These are phyloP conservation scores for Gasterosteus nipponicus DNA, from an alignment of 2,113 vertebrate species.

Conservation along the genomic window DNA sequence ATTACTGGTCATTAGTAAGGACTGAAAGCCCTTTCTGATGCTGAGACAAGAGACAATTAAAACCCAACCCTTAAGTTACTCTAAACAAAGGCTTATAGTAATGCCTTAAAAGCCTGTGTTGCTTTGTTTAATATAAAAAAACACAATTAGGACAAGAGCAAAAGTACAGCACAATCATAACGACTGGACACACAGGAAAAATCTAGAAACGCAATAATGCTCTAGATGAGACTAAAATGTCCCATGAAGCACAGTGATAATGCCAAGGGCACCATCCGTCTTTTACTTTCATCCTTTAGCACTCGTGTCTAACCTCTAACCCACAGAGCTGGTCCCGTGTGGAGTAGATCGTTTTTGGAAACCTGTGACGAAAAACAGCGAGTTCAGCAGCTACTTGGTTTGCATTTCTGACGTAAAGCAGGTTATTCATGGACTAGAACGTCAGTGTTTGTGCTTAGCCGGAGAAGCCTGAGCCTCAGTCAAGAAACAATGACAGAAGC, in stretches of 20 bases:
- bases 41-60: conserved; percentile 49
- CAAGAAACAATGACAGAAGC: conserved; percentile 48
- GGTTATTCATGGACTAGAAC: conserved; percentile 37
- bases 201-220: conserved; percentile 32
- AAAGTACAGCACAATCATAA: conserved; percentile 47
- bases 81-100: conserved; percentile 65
- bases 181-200: conserved; percentile 43
- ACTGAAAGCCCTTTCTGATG: conserved; percentile 59
- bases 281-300: conserved; percentile 20
- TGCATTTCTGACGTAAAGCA: conserved; percentile 26
- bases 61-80: conserved; percentile 44
- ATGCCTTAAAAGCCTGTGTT: conserved; percentile 58
- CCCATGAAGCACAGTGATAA: conserved; percentile 39
- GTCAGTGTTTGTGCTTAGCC: conserved; percentile 23
- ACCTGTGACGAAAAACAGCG: conserved; percentile 15
- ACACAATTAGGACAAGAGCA: conserved; percentile 52
- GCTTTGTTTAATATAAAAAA: conserved; percentile 67
- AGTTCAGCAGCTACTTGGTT: conserved; percentile 23
- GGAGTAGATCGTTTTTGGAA: conserved; percentile 17
- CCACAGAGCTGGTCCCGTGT: conserved; percentile 34
- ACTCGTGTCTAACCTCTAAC: conserved; percentile 23
- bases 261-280: conserved; percentile 21
- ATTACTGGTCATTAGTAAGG: conserved; percentile 62
- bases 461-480: conserved; percentile 28
- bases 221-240: conserved; percentile 36